Evolutionary conservation across 2,113 vertebrate species (phyloP), one percentile per base, ranked within the genome.

Genomic region (Upupa epops): DNA sequence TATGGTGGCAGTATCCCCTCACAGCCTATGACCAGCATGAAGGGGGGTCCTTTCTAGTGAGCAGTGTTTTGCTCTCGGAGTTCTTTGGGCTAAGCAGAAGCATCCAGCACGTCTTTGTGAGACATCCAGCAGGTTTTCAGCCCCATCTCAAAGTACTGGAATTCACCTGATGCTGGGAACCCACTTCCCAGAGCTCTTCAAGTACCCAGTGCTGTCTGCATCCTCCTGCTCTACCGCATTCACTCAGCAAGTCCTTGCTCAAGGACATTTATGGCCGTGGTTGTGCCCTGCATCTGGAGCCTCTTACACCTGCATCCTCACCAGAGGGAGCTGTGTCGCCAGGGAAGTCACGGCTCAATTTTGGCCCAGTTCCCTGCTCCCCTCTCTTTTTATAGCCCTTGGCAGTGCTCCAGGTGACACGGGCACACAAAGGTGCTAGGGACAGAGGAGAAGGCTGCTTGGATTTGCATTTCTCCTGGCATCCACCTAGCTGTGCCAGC

Each of bases 291-390:
- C 1, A 1, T 34, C 73, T 31, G 20, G 9, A 46, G 56, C 34
- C 31, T 6, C 1, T 17, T 37, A 5, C 36, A 32, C 73, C 78
- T 37, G 40, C 6, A 4, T 56, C 61, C 64, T 90, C 88, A 46
- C n/a, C 58, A 86, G 94, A 71, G 83, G 86, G 94, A 83, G 88
- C 88, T 82, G 56, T 37, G 42, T 45, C 64, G 42, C 37, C 6
- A 13, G 3, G 0, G 6, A 52, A 61, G 16, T 13, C 31, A 40
- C 3, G 5, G 72, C 13, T 19, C 22, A 2, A 9, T 55, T 76
- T 63, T 49, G 87, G 45, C 51, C 31, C 63, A 2, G 1, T 51
- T 93, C 64, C 54, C 29, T 10, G 1, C 31, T 68, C 55, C 36
- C 8, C 72, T 6, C 36, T 1, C 9, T 70, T 79, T 69, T 28